Conservation (phyloP, 2,797 vertebrate species). For the Phyllotis vaccarum region DNA sequence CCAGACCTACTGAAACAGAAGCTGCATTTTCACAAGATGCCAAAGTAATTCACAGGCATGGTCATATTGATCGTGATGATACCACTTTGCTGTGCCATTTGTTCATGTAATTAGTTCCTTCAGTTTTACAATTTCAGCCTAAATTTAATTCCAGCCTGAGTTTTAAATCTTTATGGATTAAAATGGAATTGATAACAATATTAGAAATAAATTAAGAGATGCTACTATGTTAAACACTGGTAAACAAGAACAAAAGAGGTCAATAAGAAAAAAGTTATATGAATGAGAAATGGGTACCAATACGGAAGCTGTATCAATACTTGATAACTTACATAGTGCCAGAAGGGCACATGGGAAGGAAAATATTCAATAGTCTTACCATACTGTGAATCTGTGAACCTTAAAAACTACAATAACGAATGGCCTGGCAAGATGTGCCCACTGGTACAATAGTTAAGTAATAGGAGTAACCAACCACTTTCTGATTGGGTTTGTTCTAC, state of each 20-base stretch:
- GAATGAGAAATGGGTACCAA: not conserved
- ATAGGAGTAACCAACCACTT: not conserved
- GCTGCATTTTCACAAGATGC: conserved; percentile 41
- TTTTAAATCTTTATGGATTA: conserved; percentile 54
- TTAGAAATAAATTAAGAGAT: conserved; percentile 57
- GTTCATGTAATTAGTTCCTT: conserved; percentile 12
- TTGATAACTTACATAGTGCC: not conserved
- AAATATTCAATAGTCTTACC: not conserved
- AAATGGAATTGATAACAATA: not conserved
- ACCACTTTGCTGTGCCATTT: conserved; percentile 7
- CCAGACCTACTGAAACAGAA: conserved; percentile 47
- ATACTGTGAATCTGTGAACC: not conserved
- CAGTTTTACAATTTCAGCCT: not conserved
- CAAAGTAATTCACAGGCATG: not conserved
- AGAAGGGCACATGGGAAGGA: not conserved
- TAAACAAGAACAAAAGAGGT: conserved; percentile 12
- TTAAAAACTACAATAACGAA: not conserved
- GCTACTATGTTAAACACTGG: not conserved
- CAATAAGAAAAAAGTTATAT: not conserved
- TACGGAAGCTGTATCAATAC: not conserved
- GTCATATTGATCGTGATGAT: conserved; percentile 10
- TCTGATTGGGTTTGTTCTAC: not conserved
- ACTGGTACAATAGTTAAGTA: not conserved
- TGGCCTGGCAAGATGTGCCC: not conserved
- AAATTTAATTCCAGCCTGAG: conserved; percentile 42